Evolutionary conservation across 1,140 invertebrate genomes (phyloP).

Genomic region (Nomia melanderi): DNA sequence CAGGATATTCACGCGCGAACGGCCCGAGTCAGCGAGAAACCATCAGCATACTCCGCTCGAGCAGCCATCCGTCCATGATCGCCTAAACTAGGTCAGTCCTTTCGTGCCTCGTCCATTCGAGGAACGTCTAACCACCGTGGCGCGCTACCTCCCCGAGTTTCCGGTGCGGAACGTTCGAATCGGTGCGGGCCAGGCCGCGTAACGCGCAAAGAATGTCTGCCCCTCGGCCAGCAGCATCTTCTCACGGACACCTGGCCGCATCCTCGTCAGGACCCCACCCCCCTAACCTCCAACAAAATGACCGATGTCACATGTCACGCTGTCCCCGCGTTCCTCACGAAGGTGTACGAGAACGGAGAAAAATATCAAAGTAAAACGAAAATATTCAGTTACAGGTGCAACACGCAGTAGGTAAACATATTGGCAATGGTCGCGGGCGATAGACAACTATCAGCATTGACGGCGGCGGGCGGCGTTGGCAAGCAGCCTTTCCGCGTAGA

Average conservation of each 20-base stretch:
- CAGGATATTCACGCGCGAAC: neutral
- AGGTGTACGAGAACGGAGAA: no score
- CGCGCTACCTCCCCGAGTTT: conserved; percentile 28
- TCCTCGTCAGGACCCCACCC: neutral
- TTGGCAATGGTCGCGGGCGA: neutral
- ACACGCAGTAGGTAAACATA: neutral
- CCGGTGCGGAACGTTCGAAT: conserved; percentile 2
- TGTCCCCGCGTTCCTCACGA: no score
- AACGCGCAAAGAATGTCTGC: conserved; percentile 26
- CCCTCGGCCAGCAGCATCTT: conserved; percentile 15
- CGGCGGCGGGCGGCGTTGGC: neutral
- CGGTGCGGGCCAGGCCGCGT: no score
- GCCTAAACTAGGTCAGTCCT: no score
- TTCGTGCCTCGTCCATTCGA: no score
- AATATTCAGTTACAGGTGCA: neutral
- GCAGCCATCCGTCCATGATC: no score
- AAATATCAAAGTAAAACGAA: no score
- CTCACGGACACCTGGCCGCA: neutral
- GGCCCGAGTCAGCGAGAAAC: no score
- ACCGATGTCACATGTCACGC: no score
- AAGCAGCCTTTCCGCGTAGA: neutral
- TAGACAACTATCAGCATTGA: neutral
- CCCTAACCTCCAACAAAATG: no score
- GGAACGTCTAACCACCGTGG: no score
- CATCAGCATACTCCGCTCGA: no score